Conservation (phyloP, 2,113 vertebrate genomes). For the Mesembrinibis cayennensis region DNA sequence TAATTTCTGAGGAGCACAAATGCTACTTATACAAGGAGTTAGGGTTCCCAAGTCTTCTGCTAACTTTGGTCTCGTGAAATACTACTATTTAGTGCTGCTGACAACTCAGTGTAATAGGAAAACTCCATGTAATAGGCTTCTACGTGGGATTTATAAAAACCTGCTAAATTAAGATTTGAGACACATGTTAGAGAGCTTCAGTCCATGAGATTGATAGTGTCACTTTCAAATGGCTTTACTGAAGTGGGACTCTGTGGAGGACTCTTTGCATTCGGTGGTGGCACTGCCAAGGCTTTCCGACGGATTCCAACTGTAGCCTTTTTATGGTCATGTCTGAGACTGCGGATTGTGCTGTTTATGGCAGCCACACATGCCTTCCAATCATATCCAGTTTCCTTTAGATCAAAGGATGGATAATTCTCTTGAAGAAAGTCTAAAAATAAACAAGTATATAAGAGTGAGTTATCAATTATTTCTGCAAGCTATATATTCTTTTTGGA, state of each 20-base stretch:
- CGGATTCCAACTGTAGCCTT: background rate
- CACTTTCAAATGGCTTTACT: background rate
- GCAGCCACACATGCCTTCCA: conserved; percentile 80
- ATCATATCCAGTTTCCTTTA: conserved; percentile 73
- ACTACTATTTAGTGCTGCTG: background rate
- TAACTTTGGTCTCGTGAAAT: background rate
- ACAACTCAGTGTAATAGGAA: background rate
- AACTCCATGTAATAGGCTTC: background rate
- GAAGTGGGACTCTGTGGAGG: background rate
- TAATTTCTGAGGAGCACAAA: background rate
- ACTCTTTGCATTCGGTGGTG: background rate
- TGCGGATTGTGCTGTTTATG: conserved; percentile 77
- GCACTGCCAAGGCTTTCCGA: background rate
- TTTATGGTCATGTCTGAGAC: conserved; percentile 64
- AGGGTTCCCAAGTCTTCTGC: background rate
- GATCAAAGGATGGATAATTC: conserved; percentile 69
- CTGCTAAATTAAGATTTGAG: background rate
- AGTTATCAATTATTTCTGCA: conserved; percentile 34
- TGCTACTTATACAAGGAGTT: background rate
- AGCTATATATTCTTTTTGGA: background rate
- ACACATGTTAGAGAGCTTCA: background rate
- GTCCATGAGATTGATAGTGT: background rate
- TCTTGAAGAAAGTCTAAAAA: conserved; percentile 81
- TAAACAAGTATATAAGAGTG: background rate
- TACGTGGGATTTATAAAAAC: background rate